These are phyloP conservation scores for Poeciliopsis prolifica DNA, from an alignment of 2,113 vertebrate genomes.

Conservation along the genomic window DNA sequence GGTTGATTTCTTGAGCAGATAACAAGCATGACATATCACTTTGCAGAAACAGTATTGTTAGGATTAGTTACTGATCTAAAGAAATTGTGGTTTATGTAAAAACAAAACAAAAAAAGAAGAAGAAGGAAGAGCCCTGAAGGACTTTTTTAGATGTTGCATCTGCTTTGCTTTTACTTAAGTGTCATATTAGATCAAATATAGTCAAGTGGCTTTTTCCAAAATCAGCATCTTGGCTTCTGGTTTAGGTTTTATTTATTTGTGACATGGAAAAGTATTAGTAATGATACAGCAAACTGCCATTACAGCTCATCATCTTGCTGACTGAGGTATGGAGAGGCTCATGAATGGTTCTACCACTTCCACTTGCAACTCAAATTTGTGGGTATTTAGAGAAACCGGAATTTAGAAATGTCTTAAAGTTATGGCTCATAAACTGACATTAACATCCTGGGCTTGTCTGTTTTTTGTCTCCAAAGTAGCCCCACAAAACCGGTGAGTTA, in stretches of 20 bases:
- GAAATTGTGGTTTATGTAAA: not conserved
- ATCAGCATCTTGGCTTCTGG: not conserved
- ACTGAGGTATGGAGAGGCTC: no score
- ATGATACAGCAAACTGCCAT: no score
- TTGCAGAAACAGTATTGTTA: no score
- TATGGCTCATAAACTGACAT: not conserved
- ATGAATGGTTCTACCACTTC: no score
- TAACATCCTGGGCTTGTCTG: not conserved
- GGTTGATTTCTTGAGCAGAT: not conserved
- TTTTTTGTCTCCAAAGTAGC: not conserved
- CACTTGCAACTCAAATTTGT: no score
- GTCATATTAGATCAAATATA: not conserved
- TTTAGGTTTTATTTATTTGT: not conserved
- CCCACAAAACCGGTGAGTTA: not conserved
- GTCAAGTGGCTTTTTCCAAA: not conserved
- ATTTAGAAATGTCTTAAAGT: no score
- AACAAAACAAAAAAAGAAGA: not conserved
- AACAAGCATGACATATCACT: not conserved
- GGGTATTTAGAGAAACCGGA: no score
- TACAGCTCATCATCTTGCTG: no score
- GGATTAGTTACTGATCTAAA: no score
- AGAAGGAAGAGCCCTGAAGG: not conserved
- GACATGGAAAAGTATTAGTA: no score
- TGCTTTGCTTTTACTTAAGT: not conserved
- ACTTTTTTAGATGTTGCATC: not conserved